Evolutionary conservation across 92 coral and sea anemone genomes (phyloP), one percentile per base, ranked within the genome.

Genomic region (Palythoa caribaeorum): DNA sequence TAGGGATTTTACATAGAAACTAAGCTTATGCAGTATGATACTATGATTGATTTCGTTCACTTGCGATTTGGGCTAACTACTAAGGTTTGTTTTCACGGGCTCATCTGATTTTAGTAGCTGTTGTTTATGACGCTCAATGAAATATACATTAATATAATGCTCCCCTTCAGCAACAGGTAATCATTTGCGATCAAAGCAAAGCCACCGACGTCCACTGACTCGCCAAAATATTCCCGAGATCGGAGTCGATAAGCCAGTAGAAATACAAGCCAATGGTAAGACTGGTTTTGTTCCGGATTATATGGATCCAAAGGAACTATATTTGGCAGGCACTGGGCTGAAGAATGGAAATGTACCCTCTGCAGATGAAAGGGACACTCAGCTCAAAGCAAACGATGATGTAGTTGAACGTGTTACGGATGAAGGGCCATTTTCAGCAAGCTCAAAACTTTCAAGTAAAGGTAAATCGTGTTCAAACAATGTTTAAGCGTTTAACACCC

Each of bases 241-340:
- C n/a, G 60, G 21, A 28, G 13, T 37, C 35, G 59, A 47, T 37
- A n/a, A 54, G 6, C 68, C 51, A 16, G 55, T 57, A 19, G 76
- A 66, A 37, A 14, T 14, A 69, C 86, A 54, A 68, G 86, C 47
- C 3, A 39, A 68, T 15, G 86, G 50, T 15, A 65, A 65, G 36
- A 48, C 52, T 1, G 40, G 13, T 7, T 19, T 52, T 16, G 57
- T 81, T 53, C 86, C 86, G 7, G 86, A 81, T 44, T 81, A 65
- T 51, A 81, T 81, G 86, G 86, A 81, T 38, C 86, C 86, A 10
- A 20, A 81, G 40, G 76, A 20, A n/a, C 63, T 81, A 21, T 81
- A 81, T 51, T 66, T 81, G 71, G 86, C 86, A 40, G 86, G 86
- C 12, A 81, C 86, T 14, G 86, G 76, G 21, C 76, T 81, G 48